Percentiles rank a stretch among this genome's conserved stretches.
Evolutionary conservation across 2,797 vertebrate genomes (phyloP).

Genomic region (Aratinga solstitialis): DNA sequence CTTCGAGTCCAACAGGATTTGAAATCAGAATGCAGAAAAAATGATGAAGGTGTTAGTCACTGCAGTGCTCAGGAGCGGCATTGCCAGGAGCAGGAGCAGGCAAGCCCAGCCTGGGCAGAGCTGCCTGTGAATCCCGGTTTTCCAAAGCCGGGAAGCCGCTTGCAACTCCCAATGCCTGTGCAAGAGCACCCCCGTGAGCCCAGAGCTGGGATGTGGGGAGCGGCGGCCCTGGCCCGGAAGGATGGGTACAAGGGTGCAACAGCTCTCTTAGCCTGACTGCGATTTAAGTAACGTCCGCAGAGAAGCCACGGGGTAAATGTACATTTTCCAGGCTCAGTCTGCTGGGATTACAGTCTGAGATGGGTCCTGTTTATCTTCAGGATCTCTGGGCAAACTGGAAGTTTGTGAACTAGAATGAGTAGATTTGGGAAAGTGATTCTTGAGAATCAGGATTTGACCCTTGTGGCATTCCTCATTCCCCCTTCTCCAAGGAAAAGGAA

Average conservation of each 20-base stretch:
- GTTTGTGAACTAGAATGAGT: not conserved
- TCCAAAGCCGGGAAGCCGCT: not conserved
- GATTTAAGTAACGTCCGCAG: rapidly evolving
- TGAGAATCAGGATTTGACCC: not conserved
- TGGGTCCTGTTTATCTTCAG: not conserved
- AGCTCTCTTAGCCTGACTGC: rapidly evolving
- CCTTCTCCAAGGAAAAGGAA: not conserved
- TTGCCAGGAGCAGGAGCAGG: not conserved
- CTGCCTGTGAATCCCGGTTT: rapidly evolving
- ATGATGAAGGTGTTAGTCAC: not conserved
- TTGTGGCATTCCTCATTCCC: not conserved
- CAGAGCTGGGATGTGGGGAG: not conserved
- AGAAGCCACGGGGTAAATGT: not conserved
- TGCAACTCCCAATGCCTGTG: not conserved
- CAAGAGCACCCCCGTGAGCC: slow-evolving; percentile 65
- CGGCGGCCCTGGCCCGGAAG: not conserved
- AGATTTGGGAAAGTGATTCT: not conserved
- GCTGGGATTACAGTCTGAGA: not conserved
- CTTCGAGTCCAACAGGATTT: not conserved
- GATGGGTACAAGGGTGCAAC: not conserved
- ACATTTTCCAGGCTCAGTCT: not conserved
- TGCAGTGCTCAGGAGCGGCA: not conserved
- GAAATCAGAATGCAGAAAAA: not conserved
- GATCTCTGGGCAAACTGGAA: not conserved
- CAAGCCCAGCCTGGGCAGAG: not conserved